Evolutionary conservation across 1,140 invertebrate genomes (phyloP).

Genomic region (Trichonephila inaurata): DNA sequence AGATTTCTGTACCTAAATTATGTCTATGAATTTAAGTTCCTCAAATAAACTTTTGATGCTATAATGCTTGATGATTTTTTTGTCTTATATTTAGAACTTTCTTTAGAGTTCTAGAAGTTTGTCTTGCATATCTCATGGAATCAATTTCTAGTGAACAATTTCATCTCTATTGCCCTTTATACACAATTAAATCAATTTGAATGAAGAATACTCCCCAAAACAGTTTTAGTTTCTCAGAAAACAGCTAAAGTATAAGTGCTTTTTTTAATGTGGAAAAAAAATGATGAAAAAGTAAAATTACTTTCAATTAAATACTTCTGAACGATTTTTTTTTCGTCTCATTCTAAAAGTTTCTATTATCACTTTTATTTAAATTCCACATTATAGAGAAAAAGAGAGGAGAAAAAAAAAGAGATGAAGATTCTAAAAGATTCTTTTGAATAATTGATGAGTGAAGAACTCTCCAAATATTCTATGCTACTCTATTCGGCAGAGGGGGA

Average conservation of each 20-base stretch:
- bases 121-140: no score
- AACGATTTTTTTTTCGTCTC: not conserved
- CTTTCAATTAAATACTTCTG: slow-evolving; percentile 59
- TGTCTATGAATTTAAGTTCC: no score
- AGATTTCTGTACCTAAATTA: no score
- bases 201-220: no score
- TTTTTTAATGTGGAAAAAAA: not conserved
- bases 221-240: no score
- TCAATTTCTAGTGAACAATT: no score
- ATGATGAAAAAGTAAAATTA: slow-evolving; percentile 19
- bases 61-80: no score
- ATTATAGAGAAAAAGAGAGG: not conserved
- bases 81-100: no score
- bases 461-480: slow-evolving; percentile 63
- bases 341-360: slow-evolving; percentile 44
- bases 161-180: no score
- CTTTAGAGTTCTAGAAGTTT: no score
- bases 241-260: not conserved
- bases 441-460: slow-evolving; percentile 75
- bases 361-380: slow-evolving; percentile 55
- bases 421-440: slow-evolving; percentile 70
- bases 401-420: slow-evolving; percentile 25
- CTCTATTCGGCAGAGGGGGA: not conserved
- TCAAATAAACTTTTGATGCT: no score
- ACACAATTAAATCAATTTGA: no score